A percentile compares a stretch with the other conserved stretches of the same genome.
These are phyloP conservation scores for Pristionchus arcanus DNA, from an alignment of 2,888 invertebrate species.

Conservation along the genomic window DNA sequence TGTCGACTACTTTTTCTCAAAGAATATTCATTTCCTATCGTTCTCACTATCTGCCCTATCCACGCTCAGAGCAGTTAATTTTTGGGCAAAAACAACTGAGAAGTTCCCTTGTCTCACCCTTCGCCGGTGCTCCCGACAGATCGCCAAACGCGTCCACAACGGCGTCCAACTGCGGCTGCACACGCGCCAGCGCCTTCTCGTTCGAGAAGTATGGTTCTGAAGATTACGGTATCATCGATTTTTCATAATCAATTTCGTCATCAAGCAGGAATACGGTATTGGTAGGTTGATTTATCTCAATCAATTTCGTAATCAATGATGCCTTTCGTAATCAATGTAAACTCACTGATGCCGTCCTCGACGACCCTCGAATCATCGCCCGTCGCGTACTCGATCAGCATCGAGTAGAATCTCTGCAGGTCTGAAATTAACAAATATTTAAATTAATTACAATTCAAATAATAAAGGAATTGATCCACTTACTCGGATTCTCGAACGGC, in stretches of 20 bases:
- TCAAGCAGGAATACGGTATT: not conserved
- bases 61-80: no score
- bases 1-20: not conserved
- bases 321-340: no score
- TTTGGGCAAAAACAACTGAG: no score
- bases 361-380: constrained; percentile 26
- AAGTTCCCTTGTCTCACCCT: no score
- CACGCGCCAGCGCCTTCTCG: not conserved
- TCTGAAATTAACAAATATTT: constrained; percentile 28
- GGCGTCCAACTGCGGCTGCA: constrained; percentile 39
- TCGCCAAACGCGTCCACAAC: constrained; percentile 28
- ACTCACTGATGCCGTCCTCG: constrained; percentile 52
- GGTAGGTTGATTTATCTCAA: no score
- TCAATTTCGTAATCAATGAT: no score
- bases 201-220: constrained; percentile 52
- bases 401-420: constrained; percentile 55
- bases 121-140: not conserved
- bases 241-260: no score
- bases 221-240: not conserved
- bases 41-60: no score
- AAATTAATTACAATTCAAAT: not conserved
- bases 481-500: constrained; percentile 55
- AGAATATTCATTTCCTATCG: no score
- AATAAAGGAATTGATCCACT: not conserved
- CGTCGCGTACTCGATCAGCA: constrained; percentile 55